Evolutionary conservation across 2,797 vertebrate species (phyloP).

Genomic region (Sitta carolinensis): DNA sequence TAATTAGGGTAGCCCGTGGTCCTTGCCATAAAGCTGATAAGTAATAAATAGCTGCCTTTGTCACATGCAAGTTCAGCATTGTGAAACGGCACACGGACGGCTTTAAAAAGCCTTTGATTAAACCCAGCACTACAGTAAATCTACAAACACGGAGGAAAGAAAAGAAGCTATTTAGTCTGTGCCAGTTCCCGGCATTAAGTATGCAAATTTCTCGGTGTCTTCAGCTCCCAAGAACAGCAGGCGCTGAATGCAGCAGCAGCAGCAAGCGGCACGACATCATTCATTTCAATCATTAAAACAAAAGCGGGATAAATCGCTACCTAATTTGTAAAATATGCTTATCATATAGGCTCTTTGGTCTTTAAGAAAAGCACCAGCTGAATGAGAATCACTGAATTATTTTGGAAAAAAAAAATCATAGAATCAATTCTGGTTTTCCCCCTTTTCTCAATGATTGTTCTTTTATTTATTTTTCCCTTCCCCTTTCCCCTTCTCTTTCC

Average conservation of each 20-base stretch:
- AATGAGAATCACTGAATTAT: constrained; percentile 87
- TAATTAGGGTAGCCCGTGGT: constrained; percentile 69
- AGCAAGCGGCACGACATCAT: constrained; percentile 82
- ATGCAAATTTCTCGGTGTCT: constrained; percentile 87
- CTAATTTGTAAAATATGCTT: constrained; percentile 90
- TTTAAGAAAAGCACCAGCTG: constrained; percentile 82
- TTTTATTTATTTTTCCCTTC: background rate
- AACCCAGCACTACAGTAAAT: constrained; percentile 81
- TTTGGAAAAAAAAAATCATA: constrained; percentile 53
- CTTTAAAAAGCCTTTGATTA: constrained; percentile 81
- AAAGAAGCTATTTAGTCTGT: constrained; percentile 80
- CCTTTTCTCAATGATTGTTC: constrained; percentile 48
- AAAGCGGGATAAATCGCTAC: constrained; percentile 85
- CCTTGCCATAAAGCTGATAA: constrained; percentile 70
- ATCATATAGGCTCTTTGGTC: constrained; percentile 77
- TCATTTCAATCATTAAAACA: constrained; percentile 92
- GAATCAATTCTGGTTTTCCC: constrained; percentile 38
- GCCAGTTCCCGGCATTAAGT: constrained; percentile 83
- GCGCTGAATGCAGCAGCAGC: constrained; percentile 70
- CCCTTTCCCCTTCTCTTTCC: background rate
- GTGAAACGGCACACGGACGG: constrained; percentile 77
- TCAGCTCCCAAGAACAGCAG: constrained; percentile 86
- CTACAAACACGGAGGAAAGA: constrained; percentile 80
- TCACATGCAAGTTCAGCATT: constrained; percentile 75
- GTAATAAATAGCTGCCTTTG: constrained; percentile 79